These are phyloP conservation scores for Drosophila tripunctata DNA, from an alignment of 2,888 invertebrate genomes.

Conservation along the genomic window DNA sequence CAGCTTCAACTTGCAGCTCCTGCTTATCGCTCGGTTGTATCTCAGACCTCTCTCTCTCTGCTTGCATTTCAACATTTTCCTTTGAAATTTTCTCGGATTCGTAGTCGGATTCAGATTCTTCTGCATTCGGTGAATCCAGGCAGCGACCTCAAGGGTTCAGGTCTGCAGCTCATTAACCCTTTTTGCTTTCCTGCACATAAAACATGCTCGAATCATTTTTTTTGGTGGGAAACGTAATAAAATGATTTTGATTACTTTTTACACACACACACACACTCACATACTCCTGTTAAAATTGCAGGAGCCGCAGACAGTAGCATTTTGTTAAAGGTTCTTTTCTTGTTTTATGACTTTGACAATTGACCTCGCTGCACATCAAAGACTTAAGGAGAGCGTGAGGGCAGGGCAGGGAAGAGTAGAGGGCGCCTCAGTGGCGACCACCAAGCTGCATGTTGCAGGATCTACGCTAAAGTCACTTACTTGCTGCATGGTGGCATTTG, in stretches of 20 bases:
- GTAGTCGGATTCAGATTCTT: neutral
- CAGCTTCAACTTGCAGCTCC: conserved; percentile 10
- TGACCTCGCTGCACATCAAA: conserved; percentile 54
- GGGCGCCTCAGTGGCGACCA: conserved; percentile 20
- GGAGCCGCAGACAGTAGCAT: conserved; percentile 51
- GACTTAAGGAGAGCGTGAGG: neutral
- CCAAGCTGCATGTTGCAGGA: conserved; percentile 42
- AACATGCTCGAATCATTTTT: conserved; percentile 44
- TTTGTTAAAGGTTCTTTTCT: conserved; percentile 44
- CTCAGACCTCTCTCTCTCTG: too few relatives aligned
- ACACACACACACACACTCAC: neutral
- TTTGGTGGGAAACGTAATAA: conserved; percentile 68
- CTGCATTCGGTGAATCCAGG: conserved; percentile 13
- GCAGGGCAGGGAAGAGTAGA: neutral
- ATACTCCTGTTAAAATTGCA: conserved; percentile 45
- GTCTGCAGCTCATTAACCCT: conserved; percentile 72
- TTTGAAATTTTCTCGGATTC: conserved; percentile 58
- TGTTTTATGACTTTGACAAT: conserved; percentile 74
- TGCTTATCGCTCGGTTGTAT: conserved; percentile 29
- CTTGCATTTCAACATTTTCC: conserved; percentile 60
- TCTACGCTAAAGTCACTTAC: too few relatives aligned
- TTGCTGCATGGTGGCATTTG: neutral
- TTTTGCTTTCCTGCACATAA: conserved; percentile 52
- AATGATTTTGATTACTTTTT: conserved; percentile 63
- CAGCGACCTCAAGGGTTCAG: conserved; percentile 48